Evolutionary conservation across 2,797 vertebrate genomes (phyloP).

Genomic region (Chanos chanos): DNA sequence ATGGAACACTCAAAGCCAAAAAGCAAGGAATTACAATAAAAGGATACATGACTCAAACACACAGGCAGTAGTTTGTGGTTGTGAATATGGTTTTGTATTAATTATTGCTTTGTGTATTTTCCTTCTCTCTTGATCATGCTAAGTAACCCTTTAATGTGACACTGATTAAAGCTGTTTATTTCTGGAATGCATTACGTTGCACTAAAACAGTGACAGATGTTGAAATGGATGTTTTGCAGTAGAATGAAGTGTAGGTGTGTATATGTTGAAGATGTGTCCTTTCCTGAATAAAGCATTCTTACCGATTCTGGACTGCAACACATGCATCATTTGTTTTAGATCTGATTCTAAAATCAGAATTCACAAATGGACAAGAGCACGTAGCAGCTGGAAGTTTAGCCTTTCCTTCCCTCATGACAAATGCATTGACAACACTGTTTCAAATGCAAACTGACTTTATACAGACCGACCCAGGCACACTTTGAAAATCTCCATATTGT

Average conservation of each 20-base stretch:
- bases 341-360: no score
- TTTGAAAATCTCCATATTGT: no score
- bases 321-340: no score
- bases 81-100: conserved; percentile 53
- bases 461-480: no score
- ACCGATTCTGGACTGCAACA: conserved; percentile 20
- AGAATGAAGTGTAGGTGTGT: conserved; percentile 39
- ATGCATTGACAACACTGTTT: no score
- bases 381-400: no score
- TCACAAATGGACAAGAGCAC: no score
- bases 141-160: conserved; percentile 66
- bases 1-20: not conserved
- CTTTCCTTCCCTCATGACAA: no score
- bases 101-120: conserved; percentile 55
- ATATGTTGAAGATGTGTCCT: conserved; percentile 32
- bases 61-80: conserved; percentile 9
- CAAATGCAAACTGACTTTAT: no score
- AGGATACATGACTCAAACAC: conserved; percentile 46
- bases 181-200: conserved; percentile 40
- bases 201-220: conserved; percentile 39
- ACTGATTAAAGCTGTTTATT: conserved; percentile 42
- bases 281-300: conserved; percentile 42
- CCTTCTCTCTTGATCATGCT: conserved; percentile 58
- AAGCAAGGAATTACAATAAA: conserved; percentile 63
- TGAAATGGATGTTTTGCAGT: conserved; percentile 39